Base-by-base conservation (phyloP, 1,140 invertebrate genomes). In the Limonius californicus region DNA sequence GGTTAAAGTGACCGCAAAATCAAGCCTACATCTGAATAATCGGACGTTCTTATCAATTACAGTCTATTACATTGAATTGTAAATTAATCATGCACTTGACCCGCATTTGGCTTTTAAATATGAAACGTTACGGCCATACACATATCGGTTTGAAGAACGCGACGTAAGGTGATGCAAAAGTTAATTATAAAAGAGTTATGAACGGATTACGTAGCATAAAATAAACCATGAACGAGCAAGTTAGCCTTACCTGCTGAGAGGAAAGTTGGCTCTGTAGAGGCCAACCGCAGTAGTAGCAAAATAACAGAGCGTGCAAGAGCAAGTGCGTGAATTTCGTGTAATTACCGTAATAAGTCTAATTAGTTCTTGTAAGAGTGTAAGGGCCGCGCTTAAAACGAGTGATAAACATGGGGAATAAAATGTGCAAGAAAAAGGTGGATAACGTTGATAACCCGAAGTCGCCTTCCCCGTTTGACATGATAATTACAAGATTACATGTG, bases 391-490 rank as follows among this genome's bases (percentile, higher is more conserved):
- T 39, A 12, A 12, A 39, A 39, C n/a, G n/a, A 39, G 35, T 39
- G 45, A 19, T 21, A 12, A 21, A 19, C 19, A 50, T 50, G 45
- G 45, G 45, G 3, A 50, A 50, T 21, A 50, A 50, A 50, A 18
- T 50, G 16, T 50, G 45, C 14, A 50, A 50, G 16, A 50, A 50
- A 50, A 50, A 50, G 15, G 45, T 9, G 16, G 45, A 21, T 50
- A 21, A 21, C 19, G 14, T 14, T 50, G 45, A 19, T 21, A 50
- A 9, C n/a, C 8, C 16, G 8, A 21, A 50, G 8, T 19, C 16
- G 2, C 45, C 45, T 21, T 21, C 16, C 2, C 4, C 45, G 15
- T 50, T 50, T 50, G 45, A 50, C 14, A 15, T 14, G 45, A 50
- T 50, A 18, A 16, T 50, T 21, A 50, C 16, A 2, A 50, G 45